Conservation (phyloP, 2,888 invertebrate genomes). For the Cenopis cana region DNA sequence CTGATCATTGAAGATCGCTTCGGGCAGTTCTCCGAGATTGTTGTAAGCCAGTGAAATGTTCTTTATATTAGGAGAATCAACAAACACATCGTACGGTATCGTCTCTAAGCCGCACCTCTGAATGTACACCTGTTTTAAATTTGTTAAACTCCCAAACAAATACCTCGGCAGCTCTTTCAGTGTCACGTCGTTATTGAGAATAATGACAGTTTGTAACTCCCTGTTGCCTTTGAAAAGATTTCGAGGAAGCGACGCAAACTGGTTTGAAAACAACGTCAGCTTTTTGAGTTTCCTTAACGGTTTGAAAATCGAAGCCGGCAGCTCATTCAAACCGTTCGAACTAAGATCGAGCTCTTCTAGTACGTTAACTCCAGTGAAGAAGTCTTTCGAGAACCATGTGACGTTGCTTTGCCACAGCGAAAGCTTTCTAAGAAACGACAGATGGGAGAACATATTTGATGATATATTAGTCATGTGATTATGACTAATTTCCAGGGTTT, state of each 20-base stretch:
- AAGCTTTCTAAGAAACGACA: conserved; percentile 85
- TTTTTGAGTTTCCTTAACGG: conserved; percentile 85
- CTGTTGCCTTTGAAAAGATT: conserved; percentile 85
- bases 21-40: conserved; percentile 83
- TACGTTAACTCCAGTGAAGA: conserved; percentile 86
- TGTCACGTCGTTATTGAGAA: conserved; percentile 85
- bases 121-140: conserved; percentile 84
- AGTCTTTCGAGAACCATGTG: conserved; percentile 85
- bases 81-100: conserved; percentile 87
- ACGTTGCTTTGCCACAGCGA: conserved; percentile 90
- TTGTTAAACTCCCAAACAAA: conserved; percentile 86
- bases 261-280: conserved; percentile 88
- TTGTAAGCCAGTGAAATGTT: conserved; percentile 87
- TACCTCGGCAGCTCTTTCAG: conserved; percentile 84
- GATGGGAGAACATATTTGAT: conserved; percentile 86
- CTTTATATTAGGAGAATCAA: conserved; percentile 83
- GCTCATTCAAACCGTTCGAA: conserved; percentile 86
- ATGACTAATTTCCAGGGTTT: conserved; percentile 87
- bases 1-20: conserved; percentile 86
- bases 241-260: conserved; percentile 86
- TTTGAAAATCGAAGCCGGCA: conserved; percentile 87
- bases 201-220: conserved; percentile 81
- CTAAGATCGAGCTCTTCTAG: conserved; percentile 89
- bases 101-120: conserved; percentile 82
- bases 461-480: conserved; percentile 87